Percentiles rank a stretch among this genome's conserved stretches.
Evolutionary conservation across 2,113 vertebrate genomes (phyloP).

Genomic region (Arothron firmamentum): DNA sequence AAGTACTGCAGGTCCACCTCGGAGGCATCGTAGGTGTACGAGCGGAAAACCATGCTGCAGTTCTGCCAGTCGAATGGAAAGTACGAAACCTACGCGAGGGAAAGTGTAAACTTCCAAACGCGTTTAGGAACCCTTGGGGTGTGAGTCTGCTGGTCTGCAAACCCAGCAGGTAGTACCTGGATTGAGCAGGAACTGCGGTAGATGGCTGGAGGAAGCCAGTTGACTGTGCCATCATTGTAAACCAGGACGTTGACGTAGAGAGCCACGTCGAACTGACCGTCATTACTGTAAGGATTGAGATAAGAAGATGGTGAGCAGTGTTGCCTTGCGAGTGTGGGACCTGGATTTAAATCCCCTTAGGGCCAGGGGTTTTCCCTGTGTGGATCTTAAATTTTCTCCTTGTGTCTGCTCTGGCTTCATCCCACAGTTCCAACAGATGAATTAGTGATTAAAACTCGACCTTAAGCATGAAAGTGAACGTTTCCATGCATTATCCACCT

Average conservation of each 20-base stretch:
- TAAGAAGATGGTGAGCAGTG: neutral
- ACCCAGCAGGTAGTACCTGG: slow-evolving; percentile 37
- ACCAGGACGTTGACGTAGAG: slow-evolving; percentile 83
- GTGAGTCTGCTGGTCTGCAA: neutral
- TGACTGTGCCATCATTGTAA: slow-evolving; percentile 73
- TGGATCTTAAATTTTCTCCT: no score
- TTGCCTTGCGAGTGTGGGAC: no score
- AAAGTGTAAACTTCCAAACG: neutral
- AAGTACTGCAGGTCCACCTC: slow-evolving; percentile 81
- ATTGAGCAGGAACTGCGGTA: slow-evolving; percentile 83
- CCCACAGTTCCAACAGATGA: no score
- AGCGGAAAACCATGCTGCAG: slow-evolving; percentile 89
- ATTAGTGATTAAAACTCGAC: no score
- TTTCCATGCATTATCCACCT: no score
- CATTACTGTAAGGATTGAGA: slow-evolving; percentile 74
- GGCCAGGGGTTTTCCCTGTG: no score
- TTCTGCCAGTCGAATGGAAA: slow-evolving; percentile 94
- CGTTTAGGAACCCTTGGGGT: no score
- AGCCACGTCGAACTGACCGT: slow-evolving; percentile 84
- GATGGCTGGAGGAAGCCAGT: slow-evolving; percentile 84
- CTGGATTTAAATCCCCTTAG: no score
- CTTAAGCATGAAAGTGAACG: no score
- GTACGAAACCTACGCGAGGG: slow-evolving; percentile 78
- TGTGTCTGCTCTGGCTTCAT: no score
- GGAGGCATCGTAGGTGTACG: slow-evolving; percentile 84